These are phyloP conservation scores for Loripinus fragilis DNA, from an alignment of 2,888 invertebrate species.

Conservation along the genomic window DNA sequence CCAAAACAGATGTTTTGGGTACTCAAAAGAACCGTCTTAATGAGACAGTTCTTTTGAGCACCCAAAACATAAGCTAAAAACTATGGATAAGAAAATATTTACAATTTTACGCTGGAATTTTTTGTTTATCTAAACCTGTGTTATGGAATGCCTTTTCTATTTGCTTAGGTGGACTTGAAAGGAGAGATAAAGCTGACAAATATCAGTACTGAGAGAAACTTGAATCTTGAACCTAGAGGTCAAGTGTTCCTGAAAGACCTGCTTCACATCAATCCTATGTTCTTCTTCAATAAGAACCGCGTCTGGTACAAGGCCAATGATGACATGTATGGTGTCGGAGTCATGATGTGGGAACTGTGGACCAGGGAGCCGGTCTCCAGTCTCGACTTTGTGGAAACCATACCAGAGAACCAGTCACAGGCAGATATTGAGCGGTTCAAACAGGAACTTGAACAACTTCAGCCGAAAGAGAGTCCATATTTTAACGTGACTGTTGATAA, in stretches of 20 bases:
- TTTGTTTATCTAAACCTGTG: too few relatives aligned
- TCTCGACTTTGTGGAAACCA: constrained; percentile 2
- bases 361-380: constrained; percentile 35
- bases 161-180: constrained; percentile 54
- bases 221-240: constrained; percentile 25
- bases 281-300: constrained; percentile 31
- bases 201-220: constrained; percentile 53
- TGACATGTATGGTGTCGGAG: constrained; percentile 72
- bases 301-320: constrained; percentile 37
- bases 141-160: too few relatives aligned
- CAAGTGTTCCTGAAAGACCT: constrained; percentile 32
- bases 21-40: too few relatives aligned
- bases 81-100: too few relatives aligned
- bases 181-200: constrained; percentile 64
- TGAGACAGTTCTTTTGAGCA: too few relatives aligned
- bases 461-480: constrained; percentile 27
- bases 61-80: too few relatives aligned
- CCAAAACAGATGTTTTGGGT: too few relatives aligned
- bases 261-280: constrained; percentile 41
- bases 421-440: neutral
- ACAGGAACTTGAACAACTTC: constrained; percentile 19
- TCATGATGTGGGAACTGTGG: constrained; percentile 74
- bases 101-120: too few relatives aligned
- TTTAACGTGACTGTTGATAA: constrained; percentile 15
- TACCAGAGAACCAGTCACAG: neutral